phyloP scores from a whole-genome alignment of 23 tunicate species.

The Ascidia mentula region DNA sequence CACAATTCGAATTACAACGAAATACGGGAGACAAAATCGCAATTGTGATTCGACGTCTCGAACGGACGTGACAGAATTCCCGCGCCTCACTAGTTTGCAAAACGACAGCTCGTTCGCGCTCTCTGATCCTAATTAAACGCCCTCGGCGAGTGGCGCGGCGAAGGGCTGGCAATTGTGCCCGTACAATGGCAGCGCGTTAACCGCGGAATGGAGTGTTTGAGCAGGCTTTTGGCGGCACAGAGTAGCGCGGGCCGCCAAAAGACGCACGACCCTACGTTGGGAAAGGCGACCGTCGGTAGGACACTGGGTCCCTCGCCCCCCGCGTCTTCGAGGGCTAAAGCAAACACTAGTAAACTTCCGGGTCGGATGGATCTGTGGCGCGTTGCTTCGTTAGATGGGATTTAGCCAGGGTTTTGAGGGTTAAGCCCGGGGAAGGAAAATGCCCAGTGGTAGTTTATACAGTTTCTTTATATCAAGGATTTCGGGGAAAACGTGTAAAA shows the following conservation, averaged over 20 bases:
- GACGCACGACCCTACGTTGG: neutral
- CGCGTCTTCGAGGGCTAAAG: neutral
- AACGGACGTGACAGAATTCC: neutral
- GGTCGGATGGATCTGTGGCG: neutral
- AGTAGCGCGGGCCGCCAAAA: neutral
- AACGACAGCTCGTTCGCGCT: neutral
- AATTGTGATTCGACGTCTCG: too few relatives aligned
- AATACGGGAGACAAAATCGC: too few relatives aligned
- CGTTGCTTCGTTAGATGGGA: too few relatives aligned
- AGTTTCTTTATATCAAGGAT: too few relatives aligned
- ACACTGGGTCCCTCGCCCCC: neutral
- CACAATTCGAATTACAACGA: too few relatives aligned
- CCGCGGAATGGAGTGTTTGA: slow-evolving; percentile 1
- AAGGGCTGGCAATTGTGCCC: neutral
- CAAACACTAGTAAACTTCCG: neutral
- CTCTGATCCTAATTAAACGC: slow-evolving; percentile 6
- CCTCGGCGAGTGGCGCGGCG: too few relatives aligned
- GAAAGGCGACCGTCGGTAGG: neutral
- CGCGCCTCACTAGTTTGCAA: neutral
- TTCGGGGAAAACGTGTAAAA: too few relatives aligned
- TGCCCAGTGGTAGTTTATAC: too few relatives aligned
- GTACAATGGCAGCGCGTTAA: neutral
- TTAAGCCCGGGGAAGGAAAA: too few relatives aligned
- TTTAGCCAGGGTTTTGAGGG: too few relatives aligned
- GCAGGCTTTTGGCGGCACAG: neutral